These are phyloP conservation scores for Ammospiza nelsoni DNA, from an alignment of 2,113 vertebrate genomes.

Conservation along the genomic window DNA sequence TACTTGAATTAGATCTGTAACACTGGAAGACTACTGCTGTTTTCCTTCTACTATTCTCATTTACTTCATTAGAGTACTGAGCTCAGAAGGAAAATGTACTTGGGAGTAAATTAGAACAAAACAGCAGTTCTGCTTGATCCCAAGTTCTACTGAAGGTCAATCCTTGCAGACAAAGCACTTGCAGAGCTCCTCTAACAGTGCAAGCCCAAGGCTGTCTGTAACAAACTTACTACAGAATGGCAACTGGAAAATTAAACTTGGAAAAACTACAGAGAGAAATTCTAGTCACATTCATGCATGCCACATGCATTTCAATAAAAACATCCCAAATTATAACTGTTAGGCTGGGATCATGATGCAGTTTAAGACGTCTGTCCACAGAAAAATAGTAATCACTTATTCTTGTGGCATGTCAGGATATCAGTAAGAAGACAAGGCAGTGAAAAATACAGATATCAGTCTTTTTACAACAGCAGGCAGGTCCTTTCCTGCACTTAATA, in stretches of 20 bases:
- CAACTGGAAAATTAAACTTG: background rate
- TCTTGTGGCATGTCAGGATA: background rate
- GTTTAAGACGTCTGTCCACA: background rate
- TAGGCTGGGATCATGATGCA: background rate
- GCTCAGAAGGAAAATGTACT: background rate
- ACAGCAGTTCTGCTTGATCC: background rate
- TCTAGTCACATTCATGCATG: background rate
- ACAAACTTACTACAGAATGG: background rate
- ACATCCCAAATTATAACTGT: background rate
- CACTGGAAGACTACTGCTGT: background rate
- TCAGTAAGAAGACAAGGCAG: background rate
- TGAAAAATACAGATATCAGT: background rate
- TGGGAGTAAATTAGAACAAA: background rate
- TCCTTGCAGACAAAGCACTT: background rate
- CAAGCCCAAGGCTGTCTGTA: fast-evolving
- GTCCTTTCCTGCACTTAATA: background rate
- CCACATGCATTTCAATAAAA: background rate
- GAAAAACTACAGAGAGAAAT: background rate
- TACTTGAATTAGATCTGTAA: background rate
- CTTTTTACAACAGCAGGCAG: background rate
- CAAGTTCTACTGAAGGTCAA: background rate
- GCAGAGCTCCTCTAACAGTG: background rate
- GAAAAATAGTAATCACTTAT: background rate
- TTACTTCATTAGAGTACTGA: background rate
- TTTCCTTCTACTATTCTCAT: background rate